Percentiles rank a stretch among this genome's conserved stretches.
phyloP scores from a whole-genome alignment of 2,113 vertebrate species.

The Ceratotherium simum region DNA sequence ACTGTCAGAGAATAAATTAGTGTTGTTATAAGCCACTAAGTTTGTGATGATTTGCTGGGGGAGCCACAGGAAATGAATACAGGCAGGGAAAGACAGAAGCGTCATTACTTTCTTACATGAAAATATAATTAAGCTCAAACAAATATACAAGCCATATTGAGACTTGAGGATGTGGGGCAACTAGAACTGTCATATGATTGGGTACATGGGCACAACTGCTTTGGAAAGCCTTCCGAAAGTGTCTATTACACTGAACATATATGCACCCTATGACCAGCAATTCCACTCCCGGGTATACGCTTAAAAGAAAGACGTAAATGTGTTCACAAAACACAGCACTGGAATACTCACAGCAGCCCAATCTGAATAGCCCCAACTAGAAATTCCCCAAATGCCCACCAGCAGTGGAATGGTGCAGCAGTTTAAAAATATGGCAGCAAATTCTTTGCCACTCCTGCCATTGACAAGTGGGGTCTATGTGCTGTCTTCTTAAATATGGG shows the following conservation, averaged over 20 bases:
- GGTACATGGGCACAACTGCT: too few relatives aligned
- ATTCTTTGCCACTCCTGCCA: background rate
- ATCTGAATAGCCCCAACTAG: background rate
- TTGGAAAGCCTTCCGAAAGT: background rate
- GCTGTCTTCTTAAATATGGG: background rate
- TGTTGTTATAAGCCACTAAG: background rate
- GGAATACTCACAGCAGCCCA: background rate
- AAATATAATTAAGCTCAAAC: background rate
- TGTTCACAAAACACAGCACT: too few relatives aligned
- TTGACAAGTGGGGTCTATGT: background rate
- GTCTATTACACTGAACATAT: background rate
- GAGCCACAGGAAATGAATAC: background rate
- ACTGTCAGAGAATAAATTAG: background rate
- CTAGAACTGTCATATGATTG: background rate
- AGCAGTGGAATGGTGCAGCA: background rate
- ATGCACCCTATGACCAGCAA: background rate
- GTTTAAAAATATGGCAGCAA: background rate
- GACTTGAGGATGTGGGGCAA: background rate
- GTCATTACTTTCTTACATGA: background rate
- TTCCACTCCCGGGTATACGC: background rate
- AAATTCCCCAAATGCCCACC: background rate
- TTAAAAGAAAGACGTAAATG: background rate
- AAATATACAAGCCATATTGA: background rate
- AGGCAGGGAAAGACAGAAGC: background rate
- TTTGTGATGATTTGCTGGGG: too few relatives aligned